These are phyloP conservation scores for Aproaerema taeniolella DNA, from an alignment of 2,888 invertebrate genomes.

Conservation along the genomic window DNA sequence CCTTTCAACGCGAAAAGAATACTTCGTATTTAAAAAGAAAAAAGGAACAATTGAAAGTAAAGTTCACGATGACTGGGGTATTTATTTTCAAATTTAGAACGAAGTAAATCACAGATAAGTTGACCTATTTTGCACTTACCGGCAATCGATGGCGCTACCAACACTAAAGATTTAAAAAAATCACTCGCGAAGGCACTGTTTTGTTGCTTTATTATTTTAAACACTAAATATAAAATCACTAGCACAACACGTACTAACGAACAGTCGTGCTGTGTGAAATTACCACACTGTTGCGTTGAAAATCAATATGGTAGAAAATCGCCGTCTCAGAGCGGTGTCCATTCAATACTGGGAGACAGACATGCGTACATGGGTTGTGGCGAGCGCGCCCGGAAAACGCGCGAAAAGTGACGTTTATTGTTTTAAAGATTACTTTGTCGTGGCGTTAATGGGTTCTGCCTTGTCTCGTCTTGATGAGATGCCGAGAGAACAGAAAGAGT, in stretches of 20 bases:
- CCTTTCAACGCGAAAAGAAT: constrained; percentile 31
- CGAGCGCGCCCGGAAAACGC: constrained; percentile 39
- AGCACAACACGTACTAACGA: constrained; percentile 46
- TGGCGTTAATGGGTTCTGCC: constrained; percentile 13
- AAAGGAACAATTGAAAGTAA: constrained; percentile 20
- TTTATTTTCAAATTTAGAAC: too few relatives aligned
- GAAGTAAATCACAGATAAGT: constrained; percentile 18
- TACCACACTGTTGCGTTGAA: constrained; percentile 50
- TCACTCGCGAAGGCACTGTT: constrained; percentile 52
- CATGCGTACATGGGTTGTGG: constrained; percentile 59
- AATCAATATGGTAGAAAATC: constrained; percentile 59
- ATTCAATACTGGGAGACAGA: constrained; percentile 58
- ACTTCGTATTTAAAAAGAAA: constrained; percentile 13
- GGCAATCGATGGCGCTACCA: constrained; percentile 9
- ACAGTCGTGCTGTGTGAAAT: constrained; percentile 40
- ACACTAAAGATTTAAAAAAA: constrained; percentile 10
- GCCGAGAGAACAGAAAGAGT: constrained; percentile 11
- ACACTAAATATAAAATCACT: constrained; percentile 35
- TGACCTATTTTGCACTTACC: constrained; percentile 23
- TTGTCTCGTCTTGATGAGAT: constrained; percentile 25
- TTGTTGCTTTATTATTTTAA: constrained; percentile 23
- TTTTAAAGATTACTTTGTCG: constrained; percentile 30
- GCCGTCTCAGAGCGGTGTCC: constrained; percentile 36
- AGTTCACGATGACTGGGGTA: too few relatives aligned
- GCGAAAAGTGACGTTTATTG: constrained; percentile 62